These are phyloP conservation scores for Meloidogyne hapla DNA, from an alignment of 1,140 invertebrate genomes.

Conservation along the genomic window DNA sequence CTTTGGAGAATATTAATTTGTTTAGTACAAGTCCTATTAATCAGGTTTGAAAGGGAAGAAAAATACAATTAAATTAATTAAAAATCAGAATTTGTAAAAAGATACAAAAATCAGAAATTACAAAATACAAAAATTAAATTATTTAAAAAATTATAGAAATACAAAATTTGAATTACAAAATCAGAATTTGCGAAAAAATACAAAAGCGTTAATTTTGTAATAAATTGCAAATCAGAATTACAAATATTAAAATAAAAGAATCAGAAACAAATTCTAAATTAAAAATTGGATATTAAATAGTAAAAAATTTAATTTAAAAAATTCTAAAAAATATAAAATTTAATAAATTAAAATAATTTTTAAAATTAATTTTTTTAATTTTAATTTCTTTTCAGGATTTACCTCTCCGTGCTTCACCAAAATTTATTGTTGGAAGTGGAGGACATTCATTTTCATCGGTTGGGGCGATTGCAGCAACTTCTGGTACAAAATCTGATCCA, in stretches of 20 bases:
- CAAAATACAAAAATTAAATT: no score
- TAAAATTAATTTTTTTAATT: background rate
- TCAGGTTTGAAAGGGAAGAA: slow-evolving; percentile 17
- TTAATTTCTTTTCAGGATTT: slow-evolving; percentile 23
- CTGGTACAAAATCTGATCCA: slow-evolving; percentile 19
- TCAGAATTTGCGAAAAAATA: no score
- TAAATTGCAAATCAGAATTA: no score
- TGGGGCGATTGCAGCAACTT: background rate
- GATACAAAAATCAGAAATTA: no score
- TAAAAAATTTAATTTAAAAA: background rate
- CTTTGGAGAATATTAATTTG: slow-evolving; percentile 32
- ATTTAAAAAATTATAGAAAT: no score
- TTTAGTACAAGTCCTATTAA: slow-evolving; percentile 38
- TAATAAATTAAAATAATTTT: background rate
- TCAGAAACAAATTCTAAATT: no score
- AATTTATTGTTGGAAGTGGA: slow-evolving; percentile 15
- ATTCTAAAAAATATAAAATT: background rate
- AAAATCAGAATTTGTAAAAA: no score
- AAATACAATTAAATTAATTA: background rate
- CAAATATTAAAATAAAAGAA: no score
- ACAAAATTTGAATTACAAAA: no score
- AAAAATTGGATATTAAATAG: no score
- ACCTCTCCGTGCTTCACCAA: slow-evolving; percentile 15
- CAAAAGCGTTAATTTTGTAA: no score
- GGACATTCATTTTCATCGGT: slow-evolving; percentile 17